A percentile compares a stretch with the other conserved stretches of the same genome.
phyloP scores from a whole-genome alignment of 2,797 vertebrate genomes.

The Todus mexicanus region DNA sequence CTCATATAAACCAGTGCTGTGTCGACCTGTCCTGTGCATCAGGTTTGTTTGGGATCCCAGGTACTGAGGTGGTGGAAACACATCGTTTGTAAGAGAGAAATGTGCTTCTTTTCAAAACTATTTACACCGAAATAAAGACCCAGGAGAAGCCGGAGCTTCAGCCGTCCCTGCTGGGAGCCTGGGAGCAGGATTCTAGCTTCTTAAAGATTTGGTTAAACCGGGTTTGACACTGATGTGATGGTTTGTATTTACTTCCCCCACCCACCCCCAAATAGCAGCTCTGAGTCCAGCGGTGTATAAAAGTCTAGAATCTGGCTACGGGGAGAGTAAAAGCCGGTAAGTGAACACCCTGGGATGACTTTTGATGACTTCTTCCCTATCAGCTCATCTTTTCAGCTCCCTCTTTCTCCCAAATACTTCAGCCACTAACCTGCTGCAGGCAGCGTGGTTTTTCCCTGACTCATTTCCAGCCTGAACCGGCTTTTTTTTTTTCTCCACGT shows the following conservation, averaged over 20 bases:
- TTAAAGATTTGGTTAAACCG: not conserved
- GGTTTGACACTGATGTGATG: not conserved
- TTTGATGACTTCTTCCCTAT: not conserved
- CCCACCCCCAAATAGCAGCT: not conserved
- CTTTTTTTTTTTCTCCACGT: not conserved
- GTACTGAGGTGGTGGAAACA: not conserved
- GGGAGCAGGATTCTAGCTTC: not conserved
- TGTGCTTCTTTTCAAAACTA: not conserved
- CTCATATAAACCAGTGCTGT: not conserved
- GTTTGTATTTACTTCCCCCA: not conserved
- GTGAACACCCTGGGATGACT: not conserved
- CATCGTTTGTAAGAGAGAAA: not conserved
- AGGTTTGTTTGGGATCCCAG: not conserved
- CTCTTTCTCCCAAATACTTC: not conserved
- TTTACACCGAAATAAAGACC: not conserved
- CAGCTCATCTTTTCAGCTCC: not conserved
- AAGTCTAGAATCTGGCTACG: not conserved
- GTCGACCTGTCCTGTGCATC: not conserved
- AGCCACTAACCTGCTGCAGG: not conserved
- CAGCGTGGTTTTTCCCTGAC: not conserved
- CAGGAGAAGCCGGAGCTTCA: not conserved
- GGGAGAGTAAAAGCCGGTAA: not conserved
- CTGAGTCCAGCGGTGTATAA: not conserved
- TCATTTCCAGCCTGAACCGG: not conserved
- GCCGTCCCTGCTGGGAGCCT: not conserved